Conservation (phyloP, 2,888 invertebrate species). For the Chloroclysta siterata region DNA sequence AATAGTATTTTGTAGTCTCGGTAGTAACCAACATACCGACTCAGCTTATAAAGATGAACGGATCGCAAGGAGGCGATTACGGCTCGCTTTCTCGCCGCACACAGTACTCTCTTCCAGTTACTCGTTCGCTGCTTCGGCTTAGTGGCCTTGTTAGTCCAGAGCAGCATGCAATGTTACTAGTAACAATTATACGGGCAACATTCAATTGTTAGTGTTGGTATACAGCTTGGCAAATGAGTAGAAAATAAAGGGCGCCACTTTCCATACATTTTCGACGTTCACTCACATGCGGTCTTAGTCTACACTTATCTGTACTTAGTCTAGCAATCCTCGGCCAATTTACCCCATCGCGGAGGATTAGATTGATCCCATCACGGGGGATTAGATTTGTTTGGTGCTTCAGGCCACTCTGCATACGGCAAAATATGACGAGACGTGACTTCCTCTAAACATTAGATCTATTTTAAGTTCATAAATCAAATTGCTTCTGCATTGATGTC, state of each 20-base stretch:
- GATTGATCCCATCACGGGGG: conserved; percentile 45
- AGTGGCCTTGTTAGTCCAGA: conserved; percentile 88
- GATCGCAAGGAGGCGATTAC: conserved; percentile 98
- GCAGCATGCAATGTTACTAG: conserved; percentile 67
- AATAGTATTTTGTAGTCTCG: too few species aligned
- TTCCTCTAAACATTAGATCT: neutral
- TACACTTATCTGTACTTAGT: too few species aligned
- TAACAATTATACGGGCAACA: conserved; percentile 23
- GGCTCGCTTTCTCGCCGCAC: conserved; percentile 95
- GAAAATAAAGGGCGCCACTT: too few species aligned
- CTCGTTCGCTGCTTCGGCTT: conserved; percentile 89
- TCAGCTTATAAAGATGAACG: conserved; percentile 95
- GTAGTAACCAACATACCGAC: conserved; percentile 87
- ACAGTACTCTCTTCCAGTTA: conserved; percentile 92
- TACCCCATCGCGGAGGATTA: conserved; percentile 35
- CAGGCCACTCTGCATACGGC: conserved; percentile 29
- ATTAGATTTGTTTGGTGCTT: conserved; percentile 53
- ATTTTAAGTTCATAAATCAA: too few species aligned
- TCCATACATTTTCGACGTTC: too few species aligned
- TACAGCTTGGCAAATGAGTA: too few species aligned
- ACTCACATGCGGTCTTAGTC: too few species aligned
- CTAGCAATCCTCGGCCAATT: conserved; percentile 53
- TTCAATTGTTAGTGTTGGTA: neutral
- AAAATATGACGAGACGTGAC: conserved; percentile 24
- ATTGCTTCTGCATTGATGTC: too few species aligned